Conservation (phyloP, 2,888 invertebrate genomes). For the Norana najaformis region DNA sequence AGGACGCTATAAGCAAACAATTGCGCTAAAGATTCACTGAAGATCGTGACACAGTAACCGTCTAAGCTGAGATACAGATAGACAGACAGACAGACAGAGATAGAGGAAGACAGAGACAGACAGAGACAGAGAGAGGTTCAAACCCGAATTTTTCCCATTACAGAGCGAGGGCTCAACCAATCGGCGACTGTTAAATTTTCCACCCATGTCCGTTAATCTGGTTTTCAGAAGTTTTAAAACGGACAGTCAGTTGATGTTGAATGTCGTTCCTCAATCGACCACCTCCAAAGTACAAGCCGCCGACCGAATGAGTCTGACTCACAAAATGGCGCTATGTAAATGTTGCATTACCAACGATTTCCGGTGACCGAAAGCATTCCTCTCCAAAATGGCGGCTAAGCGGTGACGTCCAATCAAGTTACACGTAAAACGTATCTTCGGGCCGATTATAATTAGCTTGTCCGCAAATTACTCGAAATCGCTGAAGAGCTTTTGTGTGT, state of each 20-base stretch:
- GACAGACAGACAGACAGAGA: background rate
- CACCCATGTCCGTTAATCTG: background rate
- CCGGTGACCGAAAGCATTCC: background rate
- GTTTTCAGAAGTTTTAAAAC: background rate
- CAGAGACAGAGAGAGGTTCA: background rate
- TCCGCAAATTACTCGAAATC: background rate
- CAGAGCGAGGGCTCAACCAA: background rate
- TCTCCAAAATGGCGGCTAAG: conserved; percentile 3
- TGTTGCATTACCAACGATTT: conserved; percentile 6
- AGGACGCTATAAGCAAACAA: no score
- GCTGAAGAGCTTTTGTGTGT: conserved; percentile 13
- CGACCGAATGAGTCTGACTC: background rate
- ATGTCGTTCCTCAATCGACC: background rate
- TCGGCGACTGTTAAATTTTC: background rate
- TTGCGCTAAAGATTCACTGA: no score
- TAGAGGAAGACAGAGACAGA: no score
- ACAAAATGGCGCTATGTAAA: background rate
- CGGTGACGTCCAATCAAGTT: conserved; percentile 7
- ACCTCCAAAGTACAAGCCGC: background rate
- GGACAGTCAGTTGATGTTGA: background rate
- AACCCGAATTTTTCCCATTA: background rate
- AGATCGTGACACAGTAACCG: background rate
- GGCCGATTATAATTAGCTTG: background rate
- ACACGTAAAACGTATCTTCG: background rate
- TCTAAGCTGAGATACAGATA: no score